A percentile compares a stretch with the other conserved stretches of the same genome.
phyloP scores from a whole-genome alignment of 2,113 vertebrate genomes.

The Raja brachyura region DNA sequence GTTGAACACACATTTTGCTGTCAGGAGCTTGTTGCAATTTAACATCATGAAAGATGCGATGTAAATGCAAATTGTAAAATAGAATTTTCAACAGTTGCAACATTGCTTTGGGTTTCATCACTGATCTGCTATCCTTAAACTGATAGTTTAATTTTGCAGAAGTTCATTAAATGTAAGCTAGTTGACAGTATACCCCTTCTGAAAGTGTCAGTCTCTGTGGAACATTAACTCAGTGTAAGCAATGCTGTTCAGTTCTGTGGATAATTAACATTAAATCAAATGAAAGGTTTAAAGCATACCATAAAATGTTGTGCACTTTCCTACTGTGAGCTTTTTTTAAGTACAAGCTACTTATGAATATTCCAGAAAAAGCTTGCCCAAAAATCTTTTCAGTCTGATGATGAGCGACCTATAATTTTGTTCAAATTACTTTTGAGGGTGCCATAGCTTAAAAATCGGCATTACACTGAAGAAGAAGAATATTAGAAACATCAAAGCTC shows the following conservation, averaged over 20 bases:
- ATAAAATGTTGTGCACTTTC: neutral
- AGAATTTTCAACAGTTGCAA: neutral
- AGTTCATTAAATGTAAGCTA: neutral
- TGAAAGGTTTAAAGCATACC: neutral
- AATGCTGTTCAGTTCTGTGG: neutral
- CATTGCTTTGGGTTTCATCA: neutral
- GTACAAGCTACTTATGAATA: neutral
- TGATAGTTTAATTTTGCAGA: neutral
- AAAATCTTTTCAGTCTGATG: neutral
- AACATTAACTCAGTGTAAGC: neutral
- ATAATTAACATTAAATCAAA: conserved; percentile 8
- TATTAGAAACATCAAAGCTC: neutral
- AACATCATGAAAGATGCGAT: neutral
- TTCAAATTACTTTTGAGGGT: neutral
- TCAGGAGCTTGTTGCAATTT: too few species aligned
- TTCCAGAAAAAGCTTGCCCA: conserved; percentile 10
- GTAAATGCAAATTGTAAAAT: neutral
- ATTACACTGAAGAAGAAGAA: neutral
- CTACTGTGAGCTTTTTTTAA: neutral
- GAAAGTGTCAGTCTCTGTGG: neutral
- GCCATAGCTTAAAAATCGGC: neutral
- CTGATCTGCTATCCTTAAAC: neutral
- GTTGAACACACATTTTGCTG: neutral
- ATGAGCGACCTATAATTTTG: neutral
- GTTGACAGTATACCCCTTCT: neutral